Base-by-base conservation (phyloP, 2,888 invertebrate genomes). In the Odontomyia ornata region DNA sequence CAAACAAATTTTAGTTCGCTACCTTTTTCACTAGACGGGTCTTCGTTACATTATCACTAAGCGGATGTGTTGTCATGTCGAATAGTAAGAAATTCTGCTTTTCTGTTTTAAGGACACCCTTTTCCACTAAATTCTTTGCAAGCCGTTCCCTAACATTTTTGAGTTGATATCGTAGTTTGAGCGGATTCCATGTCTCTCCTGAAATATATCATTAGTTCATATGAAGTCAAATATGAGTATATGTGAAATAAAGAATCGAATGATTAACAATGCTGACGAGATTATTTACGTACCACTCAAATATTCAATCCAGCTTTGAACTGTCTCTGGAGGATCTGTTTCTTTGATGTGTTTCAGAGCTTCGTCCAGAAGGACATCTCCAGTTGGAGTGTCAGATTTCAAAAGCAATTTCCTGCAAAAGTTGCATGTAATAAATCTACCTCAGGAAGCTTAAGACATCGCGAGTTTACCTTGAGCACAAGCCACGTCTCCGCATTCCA, bases 11-110 rank as follows among this genome's bases (percentile, higher is more conserved):
- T 27, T 28, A n/a, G 28, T 15, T 7, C n/a, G 15, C 18, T 86
- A 95, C 95, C 92, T 96, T 97, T 90, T 98, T 98, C 79, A 99
- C 97, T 84, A 99, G 91, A 83, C 97, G 94, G 84, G 95, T 94
- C 90, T 99, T 99, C 76, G 96, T 93, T 81, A 93, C 91, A 88
- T 96, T 95, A 87, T 99, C 98, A 80, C 95, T 97, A 79, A 99
- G 90, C 56, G 99, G 99, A 90, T 99, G 99, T 82, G 99, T 99
- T 76, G 99, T 99, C 98, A 99, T 99, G 89, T 99, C 99, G 87
- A 99, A 99, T 77, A 99, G 90, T 83, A 99, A 90, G 88, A 99
- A 99, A 88, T 99, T 99, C 88, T 99, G 99, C 89, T 99, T 99
- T 87, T 99, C 99, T 78, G 99, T 99, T 79, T 99, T 98, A 81